These are phyloP conservation scores for Antechinus flavipes DNA, from an alignment of 2,113 vertebrate species.

Conservation along the genomic window DNA sequence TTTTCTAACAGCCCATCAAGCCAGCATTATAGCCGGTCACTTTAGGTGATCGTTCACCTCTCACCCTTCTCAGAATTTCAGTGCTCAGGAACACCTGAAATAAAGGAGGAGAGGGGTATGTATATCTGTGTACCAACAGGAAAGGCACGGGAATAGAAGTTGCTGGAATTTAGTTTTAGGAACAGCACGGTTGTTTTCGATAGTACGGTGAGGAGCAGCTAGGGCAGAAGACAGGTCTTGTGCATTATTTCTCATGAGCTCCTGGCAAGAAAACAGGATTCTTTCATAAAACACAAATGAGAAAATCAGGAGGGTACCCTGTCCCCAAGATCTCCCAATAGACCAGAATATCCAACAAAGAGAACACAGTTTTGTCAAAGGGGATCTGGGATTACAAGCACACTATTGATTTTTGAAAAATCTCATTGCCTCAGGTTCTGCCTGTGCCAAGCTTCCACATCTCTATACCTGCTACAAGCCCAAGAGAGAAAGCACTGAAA, in stretches of 20 bases:
- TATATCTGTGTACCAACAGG: neutral
- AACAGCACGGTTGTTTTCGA: neutral
- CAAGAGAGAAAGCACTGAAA: neutral
- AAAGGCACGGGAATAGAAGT: neutral
- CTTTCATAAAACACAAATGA: too few relatives aligned
- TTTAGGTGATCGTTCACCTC: conserved; percentile 62
- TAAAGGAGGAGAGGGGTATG: neutral
- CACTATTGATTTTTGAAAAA: neutral
- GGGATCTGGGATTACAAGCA: neutral
- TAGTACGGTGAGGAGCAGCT: neutral
- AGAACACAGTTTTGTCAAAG: neutral
- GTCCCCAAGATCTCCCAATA: neutral
- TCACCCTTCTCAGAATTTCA: conserved; percentile 67
- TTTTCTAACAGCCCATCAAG: conserved; percentile 69
- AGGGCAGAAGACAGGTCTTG: neutral
- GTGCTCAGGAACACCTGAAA: conserved; percentile 41
- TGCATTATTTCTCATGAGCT: neutral
- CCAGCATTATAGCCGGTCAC: conserved; percentile 64
- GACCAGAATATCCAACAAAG: neutral
- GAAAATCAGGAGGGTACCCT: neutral
- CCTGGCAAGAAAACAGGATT: neutral
- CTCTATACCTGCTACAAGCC: neutral
- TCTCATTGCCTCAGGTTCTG: neutral
- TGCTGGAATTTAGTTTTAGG: neutral
- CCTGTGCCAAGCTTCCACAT: neutral